Evolutionary conservation across 2,888 invertebrate species (phyloP).

Genomic region (Loripinus fragilis): DNA sequence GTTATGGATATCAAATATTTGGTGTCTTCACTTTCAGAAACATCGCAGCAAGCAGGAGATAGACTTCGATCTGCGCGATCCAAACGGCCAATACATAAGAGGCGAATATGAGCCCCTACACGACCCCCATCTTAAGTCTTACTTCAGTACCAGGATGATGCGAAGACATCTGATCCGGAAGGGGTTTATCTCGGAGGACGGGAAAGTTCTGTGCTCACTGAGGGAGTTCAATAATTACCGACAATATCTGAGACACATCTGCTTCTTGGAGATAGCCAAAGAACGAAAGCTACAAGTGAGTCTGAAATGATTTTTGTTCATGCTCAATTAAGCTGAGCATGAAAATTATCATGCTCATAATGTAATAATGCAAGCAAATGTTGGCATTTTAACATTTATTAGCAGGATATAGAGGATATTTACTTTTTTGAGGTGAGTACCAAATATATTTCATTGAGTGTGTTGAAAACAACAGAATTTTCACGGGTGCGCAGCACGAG

Average conservation of each 20-base stretch:
- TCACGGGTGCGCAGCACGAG: too few relatives aligned
- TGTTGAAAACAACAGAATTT: too few relatives aligned
- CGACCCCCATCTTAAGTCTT: conserved; percentile 75
- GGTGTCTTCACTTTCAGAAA: conserved; percentile 63
- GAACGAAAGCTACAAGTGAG: conserved; percentile 58
- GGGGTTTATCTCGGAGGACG: conserved; percentile 86
- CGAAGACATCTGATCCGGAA: conserved; percentile 64
- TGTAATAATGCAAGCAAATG: too few relatives aligned
- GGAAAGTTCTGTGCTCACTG: conserved; percentile 87
- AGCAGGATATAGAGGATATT: too few relatives aligned
- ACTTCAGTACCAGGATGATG: conserved; percentile 64
- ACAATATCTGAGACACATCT: conserved; percentile 84
- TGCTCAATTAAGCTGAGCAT: too few relatives aligned
- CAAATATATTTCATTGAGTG: too few relatives aligned
- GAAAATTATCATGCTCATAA: too few relatives aligned
- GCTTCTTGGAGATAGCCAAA: conserved; percentile 65
- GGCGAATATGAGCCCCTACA: conserved; percentile 76
- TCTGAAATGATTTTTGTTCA: not conserved
- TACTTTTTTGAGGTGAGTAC: too few relatives aligned
- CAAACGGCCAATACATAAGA: conserved; percentile 68
- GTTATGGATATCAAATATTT: too few relatives aligned
- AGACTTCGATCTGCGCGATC: conserved; percentile 78
- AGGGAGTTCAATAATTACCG: conserved; percentile 88
- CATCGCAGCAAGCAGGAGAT: conserved; percentile 63
- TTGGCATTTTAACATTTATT: too few relatives aligned